A percentile compares a stretch with the other conserved stretches of the same genome.
These are phyloP conservation scores for Ictalurus furcatus DNA, from an alignment of 2,113 vertebrate species.

Conservation along the genomic window DNA sequence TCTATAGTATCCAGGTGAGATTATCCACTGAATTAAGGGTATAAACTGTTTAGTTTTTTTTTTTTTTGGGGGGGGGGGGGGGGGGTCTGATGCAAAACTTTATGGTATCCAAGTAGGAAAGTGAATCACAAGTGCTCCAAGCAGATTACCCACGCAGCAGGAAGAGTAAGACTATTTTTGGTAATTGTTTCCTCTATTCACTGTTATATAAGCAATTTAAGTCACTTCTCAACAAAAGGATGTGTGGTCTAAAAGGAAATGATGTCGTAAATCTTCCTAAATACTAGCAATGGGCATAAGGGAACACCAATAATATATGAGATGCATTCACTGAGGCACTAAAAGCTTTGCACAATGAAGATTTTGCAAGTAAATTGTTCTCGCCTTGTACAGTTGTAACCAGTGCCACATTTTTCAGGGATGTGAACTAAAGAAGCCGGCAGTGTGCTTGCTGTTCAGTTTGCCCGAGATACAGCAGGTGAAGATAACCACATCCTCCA, in stretches of 20 bases:
- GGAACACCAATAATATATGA: not conserved
- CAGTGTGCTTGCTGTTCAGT: not conserved
- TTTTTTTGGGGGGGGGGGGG: too few relatives aligned
- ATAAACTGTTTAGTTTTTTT: not conserved
- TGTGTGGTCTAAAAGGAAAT: not conserved
- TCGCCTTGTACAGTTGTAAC: not conserved
- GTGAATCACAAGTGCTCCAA: not conserved
- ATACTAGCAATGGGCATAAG: not conserved
- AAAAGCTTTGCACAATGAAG: slow-evolving; percentile 15
- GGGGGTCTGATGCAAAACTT: not conserved
- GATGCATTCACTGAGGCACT: not conserved
- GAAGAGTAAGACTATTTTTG: not conserved
- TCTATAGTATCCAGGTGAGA: not conserved
- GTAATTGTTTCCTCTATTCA: slow-evolving; percentile 11
- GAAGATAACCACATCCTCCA: slow-evolving; percentile 36
- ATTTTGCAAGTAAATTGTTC: not conserved
- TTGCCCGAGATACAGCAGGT: not conserved
- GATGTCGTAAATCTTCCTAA: not conserved
- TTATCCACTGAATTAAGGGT: not conserved
- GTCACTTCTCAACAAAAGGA: slow-evolving; percentile 10
- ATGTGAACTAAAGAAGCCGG: not conserved
- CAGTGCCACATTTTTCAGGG: not conserved
- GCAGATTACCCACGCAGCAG: not conserved
- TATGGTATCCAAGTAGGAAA: not conserved
- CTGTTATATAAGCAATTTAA: slow-evolving; percentile 29